These are phyloP conservation scores for Ptyas mucosa DNA, from an alignment of 2,113 vertebrate species.

Conservation along the genomic window DNA sequence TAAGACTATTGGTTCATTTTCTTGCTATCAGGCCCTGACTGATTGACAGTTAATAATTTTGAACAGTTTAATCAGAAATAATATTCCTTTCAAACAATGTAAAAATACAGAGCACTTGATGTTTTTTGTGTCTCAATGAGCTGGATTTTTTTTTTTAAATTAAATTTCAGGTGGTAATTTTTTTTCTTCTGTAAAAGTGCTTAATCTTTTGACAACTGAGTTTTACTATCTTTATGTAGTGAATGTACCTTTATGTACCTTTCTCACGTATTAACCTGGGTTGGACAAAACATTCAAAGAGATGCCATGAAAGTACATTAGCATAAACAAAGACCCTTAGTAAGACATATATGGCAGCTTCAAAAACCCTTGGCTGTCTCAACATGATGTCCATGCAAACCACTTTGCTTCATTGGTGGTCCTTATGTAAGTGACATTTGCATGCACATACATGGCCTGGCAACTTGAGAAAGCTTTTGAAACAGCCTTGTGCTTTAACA, in stretches of 20 bases:
- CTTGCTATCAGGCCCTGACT: conserved; percentile 26
- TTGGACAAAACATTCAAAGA: not conserved
- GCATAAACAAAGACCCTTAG: not conserved
- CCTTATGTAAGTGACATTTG: not conserved
- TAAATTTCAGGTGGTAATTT: not conserved
- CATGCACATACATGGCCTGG: not conserved
- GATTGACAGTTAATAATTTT: not conserved
- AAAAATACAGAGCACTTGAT: not conserved
- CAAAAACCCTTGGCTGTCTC: not conserved
- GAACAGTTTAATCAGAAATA: not conserved
- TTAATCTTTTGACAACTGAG: not conserved
- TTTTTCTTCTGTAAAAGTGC: not conserved
- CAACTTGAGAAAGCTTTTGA: not conserved
- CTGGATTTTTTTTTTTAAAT: not conserved
- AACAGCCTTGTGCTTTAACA: not conserved
- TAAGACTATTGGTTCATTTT: conserved; percentile 25
- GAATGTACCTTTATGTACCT: not conserved
- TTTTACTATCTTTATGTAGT: not conserved
- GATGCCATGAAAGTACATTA: not conserved
- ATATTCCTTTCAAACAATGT: not conserved
- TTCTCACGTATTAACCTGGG: not conserved
- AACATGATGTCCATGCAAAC: not conserved
- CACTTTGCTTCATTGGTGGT: not conserved
- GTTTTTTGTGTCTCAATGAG: not conserved
- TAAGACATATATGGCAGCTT: not conserved